Evolutionary conservation across 2,888 invertebrate species (phyloP).

Genomic region (Synanthedon myopaeformis): DNA sequence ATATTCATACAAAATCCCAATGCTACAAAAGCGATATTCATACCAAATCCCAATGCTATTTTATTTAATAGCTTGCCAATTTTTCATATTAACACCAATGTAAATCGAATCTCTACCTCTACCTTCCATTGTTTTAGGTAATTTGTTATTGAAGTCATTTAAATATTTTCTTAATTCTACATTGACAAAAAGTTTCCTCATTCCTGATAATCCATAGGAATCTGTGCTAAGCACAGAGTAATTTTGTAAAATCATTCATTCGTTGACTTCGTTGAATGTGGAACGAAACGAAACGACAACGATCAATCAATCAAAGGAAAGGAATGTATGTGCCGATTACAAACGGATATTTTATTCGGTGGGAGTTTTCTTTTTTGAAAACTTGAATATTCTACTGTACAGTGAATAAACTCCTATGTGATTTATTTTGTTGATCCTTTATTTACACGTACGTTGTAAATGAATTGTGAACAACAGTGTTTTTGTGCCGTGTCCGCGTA

Average conservation of each 20-base stretch:
- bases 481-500: constrained; percentile 35
- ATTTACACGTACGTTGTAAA: constrained; percentile 20
- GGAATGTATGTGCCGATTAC: constrained; percentile 37
- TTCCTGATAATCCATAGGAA: background rate
- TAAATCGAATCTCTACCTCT: too few species aligned
- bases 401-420: constrained; percentile 23
- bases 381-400: constrained; percentile 17
- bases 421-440: constrained; percentile 20
- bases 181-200: background rate
- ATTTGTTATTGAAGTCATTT: too few species aligned
- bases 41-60: too few species aligned
- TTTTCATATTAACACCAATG: too few species aligned
- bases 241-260: background rate
- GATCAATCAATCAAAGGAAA: constrained; percentile 42
- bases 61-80: too few species aligned
- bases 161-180: too few species aligned
- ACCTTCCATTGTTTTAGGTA: too few species aligned
- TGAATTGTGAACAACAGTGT: constrained; percentile 24
- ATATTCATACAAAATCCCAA: too few species aligned
- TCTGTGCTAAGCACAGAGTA: background rate
- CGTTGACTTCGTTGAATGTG: background rate
- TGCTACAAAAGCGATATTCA: too few species aligned
- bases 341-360: constrained; percentile 26
- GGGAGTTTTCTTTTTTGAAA: constrained; percentile 22
- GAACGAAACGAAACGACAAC: constrained; percentile 6